phyloP scores from a whole-genome alignment of 2,113 vertebrate genomes.

The Ochotona princeps region DNA sequence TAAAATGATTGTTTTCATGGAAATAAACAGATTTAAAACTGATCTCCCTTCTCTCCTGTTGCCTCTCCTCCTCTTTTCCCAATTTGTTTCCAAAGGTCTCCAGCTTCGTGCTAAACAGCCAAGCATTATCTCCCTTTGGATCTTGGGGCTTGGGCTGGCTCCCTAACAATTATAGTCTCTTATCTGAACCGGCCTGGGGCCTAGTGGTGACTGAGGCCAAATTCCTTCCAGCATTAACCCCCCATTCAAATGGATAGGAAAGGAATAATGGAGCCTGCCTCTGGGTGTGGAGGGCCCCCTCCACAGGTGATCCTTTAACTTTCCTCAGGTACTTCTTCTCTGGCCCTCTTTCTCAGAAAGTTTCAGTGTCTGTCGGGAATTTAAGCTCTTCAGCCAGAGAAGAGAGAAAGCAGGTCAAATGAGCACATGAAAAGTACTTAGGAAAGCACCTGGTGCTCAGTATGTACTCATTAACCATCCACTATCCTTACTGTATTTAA shows the following conservation, averaged over 20 bases:
- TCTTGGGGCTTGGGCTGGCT: slow-evolving; percentile 63
- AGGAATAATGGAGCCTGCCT: slow-evolving; percentile 71
- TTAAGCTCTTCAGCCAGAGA: slow-evolving; percentile 10
- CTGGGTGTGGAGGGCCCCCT: slow-evolving; percentile 69
- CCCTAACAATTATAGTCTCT: slow-evolving; percentile 80
- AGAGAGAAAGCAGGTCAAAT: neutral
- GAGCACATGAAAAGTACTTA: neutral
- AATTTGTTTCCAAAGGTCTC: slow-evolving; percentile 79
- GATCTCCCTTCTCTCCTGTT: slow-evolving; percentile 62
- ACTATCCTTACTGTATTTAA: neutral
- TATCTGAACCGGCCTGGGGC: slow-evolving; percentile 78
- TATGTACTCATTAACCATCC: neutral
- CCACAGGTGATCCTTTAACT: slow-evolving; percentile 41
- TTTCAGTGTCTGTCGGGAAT: neutral
- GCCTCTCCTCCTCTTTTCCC: slow-evolving; percentile 71
- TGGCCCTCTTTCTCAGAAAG: neutral
- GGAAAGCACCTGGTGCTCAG: neutral
- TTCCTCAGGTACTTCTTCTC: neutral
- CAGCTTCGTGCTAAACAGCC: slow-evolving; percentile 64
- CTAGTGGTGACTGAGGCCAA: slow-evolving; percentile 64
- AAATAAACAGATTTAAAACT: slow-evolving; percentile 82
- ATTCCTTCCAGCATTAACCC: slow-evolving; percentile 82
- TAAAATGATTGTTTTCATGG: slow-evolving; percentile 83
- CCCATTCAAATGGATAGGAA: slow-evolving; percentile 79
- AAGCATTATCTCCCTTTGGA: slow-evolving; percentile 69